A percentile compares a stretch with the other conserved stretches of the same genome.
Conservation (phyloP, 2,797 vertebrate species). For the Acipenser transmontanus region DNA sequence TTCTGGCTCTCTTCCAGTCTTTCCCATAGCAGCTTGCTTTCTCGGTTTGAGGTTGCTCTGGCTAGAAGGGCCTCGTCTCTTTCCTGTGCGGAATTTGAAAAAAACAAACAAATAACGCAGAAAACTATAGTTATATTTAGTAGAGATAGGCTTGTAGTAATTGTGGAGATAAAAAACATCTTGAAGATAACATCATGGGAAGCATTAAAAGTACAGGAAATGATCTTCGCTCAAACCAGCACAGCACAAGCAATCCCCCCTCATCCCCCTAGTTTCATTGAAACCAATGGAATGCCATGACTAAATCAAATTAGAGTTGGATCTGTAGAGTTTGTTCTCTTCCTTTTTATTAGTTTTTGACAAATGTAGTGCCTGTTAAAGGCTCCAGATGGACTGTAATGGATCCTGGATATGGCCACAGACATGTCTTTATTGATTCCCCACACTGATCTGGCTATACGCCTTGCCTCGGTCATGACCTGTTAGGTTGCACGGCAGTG, state of each 20-base stretch:
- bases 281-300: conserved; percentile 7
- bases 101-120: background rate
- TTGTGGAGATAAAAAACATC: background rate
- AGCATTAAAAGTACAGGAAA: background rate
- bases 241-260: background rate
- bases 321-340: conserved; percentile 10
- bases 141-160: background rate
- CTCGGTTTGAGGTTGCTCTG: conserved; percentile 27
- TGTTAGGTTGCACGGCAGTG: too few relatives aligned
- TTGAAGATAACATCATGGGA: background rate
- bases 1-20: conserved; percentile 30
- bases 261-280: background rate
- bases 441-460: background rate
- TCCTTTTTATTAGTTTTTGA: conserved; percentile 32
- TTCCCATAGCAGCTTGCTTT: conserved; percentile 26
- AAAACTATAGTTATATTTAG: background rate
- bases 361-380: conserved; percentile 43
- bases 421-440: background rate
- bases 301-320: conserved; percentile 3
- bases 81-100: conserved; percentile 21
- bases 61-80: conserved; percentile 24
- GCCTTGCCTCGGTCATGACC: too few relatives aligned
- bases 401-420: background rate
- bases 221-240: conserved; percentile 2
- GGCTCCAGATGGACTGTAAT: background rate